Base-by-base conservation (phyloP, 2,888 invertebrate species). In the Aelia acuminata region DNA sequence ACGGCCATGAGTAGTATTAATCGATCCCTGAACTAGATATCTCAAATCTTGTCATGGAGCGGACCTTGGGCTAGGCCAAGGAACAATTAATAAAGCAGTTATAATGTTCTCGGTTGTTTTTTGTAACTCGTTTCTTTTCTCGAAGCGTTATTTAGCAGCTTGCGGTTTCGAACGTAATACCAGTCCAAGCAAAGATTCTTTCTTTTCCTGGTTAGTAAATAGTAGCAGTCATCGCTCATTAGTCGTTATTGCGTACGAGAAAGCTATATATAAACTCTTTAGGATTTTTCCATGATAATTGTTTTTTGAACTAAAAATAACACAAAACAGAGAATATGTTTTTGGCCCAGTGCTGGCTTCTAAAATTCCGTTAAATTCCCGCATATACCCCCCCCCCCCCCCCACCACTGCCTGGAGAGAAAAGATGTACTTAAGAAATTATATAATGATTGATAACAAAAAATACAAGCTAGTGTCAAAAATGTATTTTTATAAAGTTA, bases 21-120 rank as follows among this genome's bases (percentile, higher is more conserved):
- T 63, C 26, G 63, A 63, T 63, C 63, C 63, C 63, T 63, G 31
- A 63, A 63, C 63, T 31, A 63, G 63, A 31, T 63, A 63, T 63
- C 63, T 31, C 31, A 31, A 63, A 63, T 63, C 31, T 63, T 63
- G 63, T 63, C 31, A 31, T 63, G 63, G 31, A 63, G 31, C 31
- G 63, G 31, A 18, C 63, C 63, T 63, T 63, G 63, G 31, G 31
- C 63, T 63, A 63, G 63, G 63, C 63, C 63, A 63, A 63, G 63
- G 31, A 63, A 31, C 5, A 63, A 31, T 63, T 63, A 63, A 63
- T 63, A 31, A 63, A 63, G 15, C 31, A 63, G 63, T 63, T 31
- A 63, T 63, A 63, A 63, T 63, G 31, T 63, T 35, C 63, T 63
- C 0, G 3, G 57, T 26, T 57, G 57, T 57, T 57, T n/a, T 57